phyloP scores from a whole-genome alignment of 2,888 invertebrate species.

The Diadromus collaris region DNA sequence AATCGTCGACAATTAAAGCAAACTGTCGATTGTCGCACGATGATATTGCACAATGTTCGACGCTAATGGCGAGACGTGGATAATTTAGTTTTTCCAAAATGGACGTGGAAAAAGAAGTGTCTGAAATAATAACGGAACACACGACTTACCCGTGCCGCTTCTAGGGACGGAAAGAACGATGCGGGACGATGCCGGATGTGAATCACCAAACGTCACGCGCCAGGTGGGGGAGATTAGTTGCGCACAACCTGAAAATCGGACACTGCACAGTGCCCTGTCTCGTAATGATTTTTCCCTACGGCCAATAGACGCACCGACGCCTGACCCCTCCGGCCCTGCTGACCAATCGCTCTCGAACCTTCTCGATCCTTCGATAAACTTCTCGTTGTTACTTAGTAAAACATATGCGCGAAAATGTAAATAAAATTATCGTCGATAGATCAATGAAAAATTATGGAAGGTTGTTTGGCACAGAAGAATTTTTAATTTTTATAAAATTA shows the following conservation, averaged over 20 bases:
- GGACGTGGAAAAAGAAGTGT: constrained; percentile 23
- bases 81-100: constrained; percentile 24
- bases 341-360: constrained; percentile 26
- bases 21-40: constrained; percentile 10
- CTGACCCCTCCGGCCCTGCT: constrained; percentile 4
- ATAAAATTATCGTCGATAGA: background rate
- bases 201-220: constrained; percentile 39
- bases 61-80: background rate
- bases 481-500: constrained; percentile 9
- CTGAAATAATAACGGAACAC: constrained; percentile 14
- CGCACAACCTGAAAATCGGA: constrained; percentile 32
- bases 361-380: constrained; percentile 24
- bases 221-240: constrained; percentile 29
- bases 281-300: constrained; percentile 62
- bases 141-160: constrained; percentile 74
- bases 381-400: constrained; percentile 2
- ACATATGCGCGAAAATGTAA: background rate
- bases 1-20: constrained; percentile 34
- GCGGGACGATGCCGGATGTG: constrained; percentile 67
- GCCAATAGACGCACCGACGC: constrained; percentile 29
- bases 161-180: constrained; percentile 76
- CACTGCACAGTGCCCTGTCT: constrained; percentile 40
- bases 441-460: background rate
- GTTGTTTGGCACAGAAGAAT: background rate
- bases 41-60: background rate